These are phyloP conservation scores for Saccostrea glomerata DNA, from an alignment of 1,140 invertebrate species.

Conservation along the genomic window DNA sequence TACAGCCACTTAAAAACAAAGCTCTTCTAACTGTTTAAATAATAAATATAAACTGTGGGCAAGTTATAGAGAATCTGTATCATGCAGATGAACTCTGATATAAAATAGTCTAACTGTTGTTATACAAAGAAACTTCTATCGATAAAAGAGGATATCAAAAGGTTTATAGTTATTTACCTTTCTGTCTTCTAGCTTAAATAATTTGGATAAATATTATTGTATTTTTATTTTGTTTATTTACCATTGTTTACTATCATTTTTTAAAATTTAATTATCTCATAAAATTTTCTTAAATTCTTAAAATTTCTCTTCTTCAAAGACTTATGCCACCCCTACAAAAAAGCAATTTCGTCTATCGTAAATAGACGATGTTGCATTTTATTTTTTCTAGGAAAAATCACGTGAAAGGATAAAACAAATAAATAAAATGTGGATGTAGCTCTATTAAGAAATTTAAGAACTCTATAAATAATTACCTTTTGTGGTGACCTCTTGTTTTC, in stretches of 20 bases:
- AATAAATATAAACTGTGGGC: neutral
- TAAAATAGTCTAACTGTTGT: neutral
- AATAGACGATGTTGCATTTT: no score
- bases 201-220: conserved; percentile 6
- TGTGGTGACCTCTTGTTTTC: neutral
- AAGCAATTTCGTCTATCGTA: no score
- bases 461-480: neutral
- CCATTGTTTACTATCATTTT: no score
- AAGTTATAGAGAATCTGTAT: neutral
- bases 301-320: no score
- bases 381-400: no score
- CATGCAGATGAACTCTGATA: neutral
- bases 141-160: neutral
- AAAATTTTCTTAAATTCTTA: no score
- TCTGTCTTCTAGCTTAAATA: conserved; percentile 34
- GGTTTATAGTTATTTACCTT: conserved; percentile 8
- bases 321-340: no score
- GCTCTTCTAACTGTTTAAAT: neutral
- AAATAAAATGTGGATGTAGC: neutral
- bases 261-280: no score
- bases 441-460: neutral
- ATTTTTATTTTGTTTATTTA: no score
- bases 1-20: neutral
- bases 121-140: neutral
- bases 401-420: no score